Evolutionary conservation across 2,888 invertebrate genomes (phyloP).

Genomic region (Perizoma affinitatum): DNA sequence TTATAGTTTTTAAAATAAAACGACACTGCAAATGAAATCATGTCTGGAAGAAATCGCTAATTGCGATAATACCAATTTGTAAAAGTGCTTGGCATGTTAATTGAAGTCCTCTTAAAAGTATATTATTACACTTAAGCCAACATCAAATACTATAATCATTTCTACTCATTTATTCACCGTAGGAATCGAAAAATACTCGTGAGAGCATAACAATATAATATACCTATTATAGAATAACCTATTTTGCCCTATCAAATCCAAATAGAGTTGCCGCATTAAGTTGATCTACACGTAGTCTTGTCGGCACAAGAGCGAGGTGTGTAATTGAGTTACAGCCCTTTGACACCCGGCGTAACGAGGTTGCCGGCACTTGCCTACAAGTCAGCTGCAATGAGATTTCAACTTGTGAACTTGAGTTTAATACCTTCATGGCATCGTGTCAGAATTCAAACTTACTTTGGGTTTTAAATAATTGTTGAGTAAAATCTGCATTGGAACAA

Average conservation of each 20-base stretch:
- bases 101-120: no score
- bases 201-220: slow-evolving; percentile 2
- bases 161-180: no score
- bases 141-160: no score
- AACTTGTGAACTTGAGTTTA: slow-evolving; percentile 27
- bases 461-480: neutral
- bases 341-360: slow-evolving; percentile 80
- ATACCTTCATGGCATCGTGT: slow-evolving; percentile 14
- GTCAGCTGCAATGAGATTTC: slow-evolving; percentile 32
- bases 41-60: no score
- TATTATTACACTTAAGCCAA: no score
- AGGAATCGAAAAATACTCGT: no score
- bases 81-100: no score
- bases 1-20: no score
- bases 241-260: slow-evolving; percentile 16
- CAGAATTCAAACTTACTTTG: slow-evolving; percentile 8
- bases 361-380: slow-evolving; percentile 66
- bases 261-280: slow-evolving; percentile 24
- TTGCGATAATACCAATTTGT: no score
- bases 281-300: slow-evolving; percentile 34
- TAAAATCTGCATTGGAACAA: no score
- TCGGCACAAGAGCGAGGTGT: slow-evolving; percentile 59
- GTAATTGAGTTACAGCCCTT: slow-evolving; percentile 82
- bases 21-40: no score
- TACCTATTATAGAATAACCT: neutral